Conservation (phyloP, 2,797 vertebrate genomes). For the Aselliscus stoliczkanus region DNA sequence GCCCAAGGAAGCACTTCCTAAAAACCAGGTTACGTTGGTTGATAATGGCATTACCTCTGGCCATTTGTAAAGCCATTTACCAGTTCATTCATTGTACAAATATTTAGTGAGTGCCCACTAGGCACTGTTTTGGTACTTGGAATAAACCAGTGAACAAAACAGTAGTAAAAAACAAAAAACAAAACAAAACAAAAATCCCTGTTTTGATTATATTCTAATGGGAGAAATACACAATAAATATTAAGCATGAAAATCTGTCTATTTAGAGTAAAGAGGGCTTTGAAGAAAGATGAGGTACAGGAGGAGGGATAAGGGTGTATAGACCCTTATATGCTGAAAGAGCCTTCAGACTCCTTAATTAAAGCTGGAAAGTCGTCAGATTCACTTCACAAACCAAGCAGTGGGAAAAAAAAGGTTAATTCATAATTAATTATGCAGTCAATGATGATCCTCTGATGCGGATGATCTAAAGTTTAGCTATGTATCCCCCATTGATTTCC, state of each 20-base stretch:
- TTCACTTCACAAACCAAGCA: not conserved
- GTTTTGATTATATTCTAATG: not conserved
- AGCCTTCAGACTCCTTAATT: not conserved
- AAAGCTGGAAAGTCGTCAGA: constrained; percentile 13
- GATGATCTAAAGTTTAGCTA: not conserved
- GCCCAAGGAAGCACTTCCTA: not conserved
- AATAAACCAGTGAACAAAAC: not conserved
- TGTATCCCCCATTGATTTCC: not conserved
- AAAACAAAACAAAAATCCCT: not conserved
- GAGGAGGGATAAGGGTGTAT: not conserved
- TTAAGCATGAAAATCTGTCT: not conserved
- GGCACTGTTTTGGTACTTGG: not conserved
- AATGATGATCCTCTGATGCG: not conserved
- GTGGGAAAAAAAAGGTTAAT: not conserved
- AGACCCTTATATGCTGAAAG: not conserved
- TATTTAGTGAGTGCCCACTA: not conserved
- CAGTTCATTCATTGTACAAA: not conserved
- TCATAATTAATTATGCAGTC: constrained; percentile 1
- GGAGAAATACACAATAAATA: not conserved
- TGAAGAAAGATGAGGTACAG: not conserved
- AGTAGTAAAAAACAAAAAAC: not conserved
- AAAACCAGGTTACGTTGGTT: not conserved
- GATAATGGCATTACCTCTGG: not conserved
- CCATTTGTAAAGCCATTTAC: not conserved
- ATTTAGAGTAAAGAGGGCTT: not conserved